Conservation (phyloP, 1,140 invertebrate species). For the Aphis gossypii region DNA sequence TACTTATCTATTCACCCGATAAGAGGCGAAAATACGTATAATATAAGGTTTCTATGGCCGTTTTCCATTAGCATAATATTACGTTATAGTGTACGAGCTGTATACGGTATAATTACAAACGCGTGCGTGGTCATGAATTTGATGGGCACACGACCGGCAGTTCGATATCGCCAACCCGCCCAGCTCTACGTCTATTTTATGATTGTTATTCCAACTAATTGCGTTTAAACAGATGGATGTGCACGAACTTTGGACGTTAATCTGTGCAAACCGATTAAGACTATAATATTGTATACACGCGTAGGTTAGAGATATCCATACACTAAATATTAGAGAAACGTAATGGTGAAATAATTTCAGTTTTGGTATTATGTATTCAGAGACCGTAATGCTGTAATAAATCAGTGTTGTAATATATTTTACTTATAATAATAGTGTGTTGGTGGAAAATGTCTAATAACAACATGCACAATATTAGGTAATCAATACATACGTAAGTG, state of each 20-base stretch:
- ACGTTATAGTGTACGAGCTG: background rate
- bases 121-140: background rate
- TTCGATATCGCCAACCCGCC: background rate
- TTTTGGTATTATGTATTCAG: background rate
- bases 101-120: no score
- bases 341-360: background rate
- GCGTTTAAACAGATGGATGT: background rate
- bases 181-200: background rate
- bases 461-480: background rate
- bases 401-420: background rate
- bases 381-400: background rate
- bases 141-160: background rate
- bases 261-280: background rate
- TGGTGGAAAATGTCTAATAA: background rate
- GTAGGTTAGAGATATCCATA: background rate
- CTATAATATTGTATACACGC: background rate
- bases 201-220: background rate
- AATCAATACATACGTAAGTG: background rate
- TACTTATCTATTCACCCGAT: background rate
- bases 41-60: background rate
- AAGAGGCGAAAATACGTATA: background rate
- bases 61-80: constrained; percentile 18
- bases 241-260: background rate
- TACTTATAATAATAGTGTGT: background rate
- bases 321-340: background rate